Evolutionary conservation across 30 jellyfish, hydroid and myxozoan genomes (phyloP).

Genomic region (Clytia hemisphaerica): DNA sequence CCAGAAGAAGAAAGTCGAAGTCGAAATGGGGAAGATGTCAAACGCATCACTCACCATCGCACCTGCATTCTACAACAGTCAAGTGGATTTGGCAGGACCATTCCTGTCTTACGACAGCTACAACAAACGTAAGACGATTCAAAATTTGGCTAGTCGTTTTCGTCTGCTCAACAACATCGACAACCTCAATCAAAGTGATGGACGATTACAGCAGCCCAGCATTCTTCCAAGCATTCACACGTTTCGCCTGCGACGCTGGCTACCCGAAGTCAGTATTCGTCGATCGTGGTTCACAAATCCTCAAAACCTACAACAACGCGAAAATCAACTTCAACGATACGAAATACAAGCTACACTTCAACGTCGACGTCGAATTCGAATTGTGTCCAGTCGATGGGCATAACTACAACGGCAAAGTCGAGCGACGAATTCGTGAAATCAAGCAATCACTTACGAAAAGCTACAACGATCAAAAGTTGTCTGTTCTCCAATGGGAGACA

Average conservation of each 20-base stretch:
- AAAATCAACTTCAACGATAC: neutral
- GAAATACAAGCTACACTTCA: neutral
- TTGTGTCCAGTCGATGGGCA: slow-evolving; percentile 2
- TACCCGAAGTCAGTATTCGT: no score
- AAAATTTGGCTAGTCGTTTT: no score
- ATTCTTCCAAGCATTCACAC: neutral
- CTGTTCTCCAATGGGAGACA: no score
- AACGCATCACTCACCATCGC: no score
- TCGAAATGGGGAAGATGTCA: slow-evolving; percentile 30
- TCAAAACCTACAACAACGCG: no score
- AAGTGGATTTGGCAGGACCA: slow-evolving; percentile 23
- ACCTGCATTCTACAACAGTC: neutral
- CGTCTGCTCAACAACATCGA: no score
- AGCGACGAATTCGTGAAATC: neutral
- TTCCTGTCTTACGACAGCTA: slow-evolving; percentile 1
- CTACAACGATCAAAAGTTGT: neutral
- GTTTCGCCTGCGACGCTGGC: neutral
- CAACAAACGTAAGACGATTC: slow-evolving; percentile 19
- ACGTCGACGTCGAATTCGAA: neutral
- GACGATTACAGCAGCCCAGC: neutral
- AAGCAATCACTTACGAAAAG: no score
- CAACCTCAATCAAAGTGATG: slow-evolving; percentile 12
- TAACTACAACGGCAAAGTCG: slow-evolving; percentile 2
- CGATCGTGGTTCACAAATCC: no score
- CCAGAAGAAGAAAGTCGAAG: neutral